Base-by-base conservation (phyloP, 2,888 invertebrate genomes). In the Melieria picta region DNA sequence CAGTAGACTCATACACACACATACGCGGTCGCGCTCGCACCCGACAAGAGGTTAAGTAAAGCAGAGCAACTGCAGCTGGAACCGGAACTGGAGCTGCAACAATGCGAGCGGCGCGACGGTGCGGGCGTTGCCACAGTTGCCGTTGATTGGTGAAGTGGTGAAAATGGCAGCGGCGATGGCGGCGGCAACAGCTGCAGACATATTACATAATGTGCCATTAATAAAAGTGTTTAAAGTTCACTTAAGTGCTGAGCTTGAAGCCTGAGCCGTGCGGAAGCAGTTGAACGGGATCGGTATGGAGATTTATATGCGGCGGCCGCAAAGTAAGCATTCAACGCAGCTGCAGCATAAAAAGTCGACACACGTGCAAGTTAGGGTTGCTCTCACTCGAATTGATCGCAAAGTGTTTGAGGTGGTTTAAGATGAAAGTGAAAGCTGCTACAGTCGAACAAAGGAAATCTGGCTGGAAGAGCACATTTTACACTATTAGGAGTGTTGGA, bases 161-260 rank as follows among this genome's bases (percentile, higher is more conserved):
- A n/a, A 55, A 16, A 55, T 10, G 13, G 16, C 50, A 16, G 9
- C 13, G 16, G 13, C 50, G 30, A 45, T 43, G 43, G 3, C 16
- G 61, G 43, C 52, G 55, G 50, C 48, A 30, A 4, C 7, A 62
- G 43, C 71, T 56, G 61, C 61, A 65, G 52, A 57, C 66, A 71
- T 74, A 74, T 76, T 75, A 72, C 69, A 75, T 74, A 69, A 76
- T 75, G 63, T 71, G 72, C 72, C 73, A 77, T 75, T 76, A 76
- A 76, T 74, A 76, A 76, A 77, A 74, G 71, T 75, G 75, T 74
- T 76, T 75, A 75, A 77, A 75, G 74, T 76, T 76, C 77, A 77
- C 76, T 77, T 76, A 73, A 72, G 74, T 71, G 71, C 69, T 70
- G 70, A 74, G 71, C 63, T 64, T 52, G n/a, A 48, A 16, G 47